Base-by-base conservation (phyloP, 2,888 invertebrate genomes). In the Podabrus alpinus region DNA sequence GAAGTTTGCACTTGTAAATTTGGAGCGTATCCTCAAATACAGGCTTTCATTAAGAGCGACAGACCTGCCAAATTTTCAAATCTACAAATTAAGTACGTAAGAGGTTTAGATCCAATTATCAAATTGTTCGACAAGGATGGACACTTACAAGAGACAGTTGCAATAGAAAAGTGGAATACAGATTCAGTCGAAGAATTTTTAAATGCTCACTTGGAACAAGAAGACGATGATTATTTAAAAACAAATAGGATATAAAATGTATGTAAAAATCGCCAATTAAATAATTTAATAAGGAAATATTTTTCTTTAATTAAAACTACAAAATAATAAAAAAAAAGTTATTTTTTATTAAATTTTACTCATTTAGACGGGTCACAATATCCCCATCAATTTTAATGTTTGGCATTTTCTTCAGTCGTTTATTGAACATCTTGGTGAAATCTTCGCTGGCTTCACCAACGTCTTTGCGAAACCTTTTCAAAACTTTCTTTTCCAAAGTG, bases 1-100 rank as follows among this genome's bases (percentile, higher is more conserved):
- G 97, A 98, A 90, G 97, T 99, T 7, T 99, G 99, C 86, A 97
- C 97, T 69, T 99, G 99, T 88, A 99, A 99, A 90, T 97, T 99
- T 89, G 97, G 97, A 75, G 94, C 97, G 9, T 99, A 97, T 90
- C 98, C 99, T 60, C 98, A 99, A 90, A 97, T 98, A 82, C 96
- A 98, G 90, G 99, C 99, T 15, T 99, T 99, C 86, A 95, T 98
- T 69, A 98, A 97, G 87, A 96, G 98, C 87, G 96, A 97, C 80
- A 90, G 94, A 82, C 96, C 97, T 9, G 91, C 92, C 2, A 95
- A 96, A 86, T 98, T 97, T 86, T 94, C 96, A 29, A 97, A 97
- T 86, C 90, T 99, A 73, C 92, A 94, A 86, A 95, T 99, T 66
- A 95, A 95, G 84, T 98, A 98, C 85, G 94, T 97, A 0, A 91